Conservation (phyloP, 2,797 vertebrate genomes). For the Thaleichthys pacificus region DNA sequence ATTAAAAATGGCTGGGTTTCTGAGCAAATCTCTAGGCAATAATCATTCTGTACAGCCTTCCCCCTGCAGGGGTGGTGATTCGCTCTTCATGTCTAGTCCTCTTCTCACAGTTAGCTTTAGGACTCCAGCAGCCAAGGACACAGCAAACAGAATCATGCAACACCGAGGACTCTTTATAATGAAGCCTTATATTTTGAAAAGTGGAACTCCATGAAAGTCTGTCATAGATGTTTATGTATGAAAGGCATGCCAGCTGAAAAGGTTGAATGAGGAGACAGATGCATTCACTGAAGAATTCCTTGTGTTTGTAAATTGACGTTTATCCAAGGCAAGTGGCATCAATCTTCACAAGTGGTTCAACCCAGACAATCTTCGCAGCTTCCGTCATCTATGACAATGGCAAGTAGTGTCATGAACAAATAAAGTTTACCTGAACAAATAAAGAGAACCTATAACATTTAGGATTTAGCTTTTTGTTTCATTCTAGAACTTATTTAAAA, state of each 20-base stretch:
- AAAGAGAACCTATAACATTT: not conserved
- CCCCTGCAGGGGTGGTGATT: not conserved
- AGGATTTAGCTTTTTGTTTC: not conserved
- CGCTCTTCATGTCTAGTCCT: not conserved
- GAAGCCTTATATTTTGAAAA: not conserved
- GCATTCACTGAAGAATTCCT: not conserved
- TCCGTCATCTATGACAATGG: slow-evolving; percentile 6
- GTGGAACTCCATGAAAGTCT: not conserved
- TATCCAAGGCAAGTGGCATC: not conserved
- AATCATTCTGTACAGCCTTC: slow-evolving; percentile 17
- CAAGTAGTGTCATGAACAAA: not conserved
- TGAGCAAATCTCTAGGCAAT: slow-evolving; percentile 32
- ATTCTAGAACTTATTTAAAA: not conserved
- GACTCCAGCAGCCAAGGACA: not conserved
- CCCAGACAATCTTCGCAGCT: not conserved
- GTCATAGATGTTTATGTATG: not conserved
- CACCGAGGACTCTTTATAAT: not conserved
- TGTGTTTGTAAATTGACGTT: slow-evolving; percentile 7
- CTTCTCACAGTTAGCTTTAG: not conserved
- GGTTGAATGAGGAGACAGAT: not conserved
- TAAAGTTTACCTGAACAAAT: not conserved
- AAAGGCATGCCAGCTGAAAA: not conserved
- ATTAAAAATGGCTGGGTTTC: slow-evolving; percentile 35
- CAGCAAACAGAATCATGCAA: not conserved
- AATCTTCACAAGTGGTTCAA: not conserved